Conservation (phyloP, 2,797 vertebrate species). For the Parauchenoglanis ngamensis region DNA sequence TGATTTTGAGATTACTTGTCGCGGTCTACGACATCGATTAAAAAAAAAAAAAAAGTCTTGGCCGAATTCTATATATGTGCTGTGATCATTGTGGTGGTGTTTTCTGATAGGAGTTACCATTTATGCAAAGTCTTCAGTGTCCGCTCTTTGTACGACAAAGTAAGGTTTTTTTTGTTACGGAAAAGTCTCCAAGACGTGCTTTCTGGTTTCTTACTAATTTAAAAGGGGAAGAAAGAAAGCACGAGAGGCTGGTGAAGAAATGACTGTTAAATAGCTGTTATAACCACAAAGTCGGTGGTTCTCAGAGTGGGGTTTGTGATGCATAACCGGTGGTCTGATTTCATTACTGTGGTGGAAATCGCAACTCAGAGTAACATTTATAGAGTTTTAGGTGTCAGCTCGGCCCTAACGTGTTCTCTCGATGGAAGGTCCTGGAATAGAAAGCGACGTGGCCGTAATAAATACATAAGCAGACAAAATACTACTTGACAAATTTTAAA, state of each 20-base stretch:
- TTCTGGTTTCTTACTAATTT: neutral
- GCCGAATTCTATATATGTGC: neutral
- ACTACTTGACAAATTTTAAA: neutral
- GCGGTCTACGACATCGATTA: neutral
- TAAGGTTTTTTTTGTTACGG: neutral
- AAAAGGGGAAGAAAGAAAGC: neutral
- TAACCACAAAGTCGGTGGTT: neutral
- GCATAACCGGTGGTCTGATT: neutral
- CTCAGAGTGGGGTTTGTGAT: neutral
- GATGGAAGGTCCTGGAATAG: neutral
- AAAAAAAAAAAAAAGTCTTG: neutral
- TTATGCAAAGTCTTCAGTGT: neutral
- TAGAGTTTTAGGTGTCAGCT: too few relatives aligned
- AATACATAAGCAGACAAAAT: too few relatives aligned
- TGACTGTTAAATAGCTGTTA: neutral
- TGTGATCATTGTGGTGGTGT: neutral
- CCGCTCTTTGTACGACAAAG: neutral
- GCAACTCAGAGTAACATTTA: neutral
- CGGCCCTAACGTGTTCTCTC: neutral
- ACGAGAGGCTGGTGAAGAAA: neutral
- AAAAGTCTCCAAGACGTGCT: neutral
- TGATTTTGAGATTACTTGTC: neutral
- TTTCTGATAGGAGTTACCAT: neutral
- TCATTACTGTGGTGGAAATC: neutral
- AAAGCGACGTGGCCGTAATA: neutral